Conservation (phyloP, 2,113 vertebrate genomes). For the Chlorocebus sabaeus region DNA sequence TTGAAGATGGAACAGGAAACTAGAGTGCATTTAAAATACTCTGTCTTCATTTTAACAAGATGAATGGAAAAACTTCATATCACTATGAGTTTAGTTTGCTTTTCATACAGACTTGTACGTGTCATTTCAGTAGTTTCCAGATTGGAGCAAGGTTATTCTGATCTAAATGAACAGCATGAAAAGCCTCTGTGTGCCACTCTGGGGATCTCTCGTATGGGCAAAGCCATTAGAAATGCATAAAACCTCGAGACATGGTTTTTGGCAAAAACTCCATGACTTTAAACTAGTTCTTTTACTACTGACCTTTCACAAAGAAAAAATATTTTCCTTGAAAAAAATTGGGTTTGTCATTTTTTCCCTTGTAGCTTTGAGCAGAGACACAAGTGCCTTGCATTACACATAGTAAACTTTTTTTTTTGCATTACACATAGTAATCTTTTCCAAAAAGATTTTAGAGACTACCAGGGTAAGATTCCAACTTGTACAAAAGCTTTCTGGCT, state of each 20-base stretch:
- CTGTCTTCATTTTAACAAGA: background rate
- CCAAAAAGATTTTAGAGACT: background rate
- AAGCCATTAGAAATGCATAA: background rate
- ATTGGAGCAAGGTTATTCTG: background rate
- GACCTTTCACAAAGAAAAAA: slow-evolving; percentile 29
- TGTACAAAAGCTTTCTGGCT: background rate
- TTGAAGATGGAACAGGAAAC: background rate
- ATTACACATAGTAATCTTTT: background rate
- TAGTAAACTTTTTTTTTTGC: background rate
- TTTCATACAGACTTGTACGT: background rate
- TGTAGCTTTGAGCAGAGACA: background rate
- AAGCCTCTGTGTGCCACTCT: background rate
- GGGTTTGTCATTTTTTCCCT: background rate
- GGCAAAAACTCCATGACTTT: background rate
- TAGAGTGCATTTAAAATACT: background rate
- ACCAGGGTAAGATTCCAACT: background rate
- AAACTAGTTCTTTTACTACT: background rate
- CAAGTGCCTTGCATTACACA: background rate
- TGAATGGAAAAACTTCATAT: background rate
- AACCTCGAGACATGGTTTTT: background rate
- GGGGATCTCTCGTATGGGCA: background rate
- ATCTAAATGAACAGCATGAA: background rate
- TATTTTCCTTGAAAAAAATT: slow-evolving; percentile 23
- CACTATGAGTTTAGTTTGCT: background rate
- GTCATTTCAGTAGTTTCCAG: background rate